Evolutionary conservation across 2,888 invertebrate genomes (phyloP), one percentile per base, ranked within the genome.

Genomic region (Fragum whitleyi): DNA sequence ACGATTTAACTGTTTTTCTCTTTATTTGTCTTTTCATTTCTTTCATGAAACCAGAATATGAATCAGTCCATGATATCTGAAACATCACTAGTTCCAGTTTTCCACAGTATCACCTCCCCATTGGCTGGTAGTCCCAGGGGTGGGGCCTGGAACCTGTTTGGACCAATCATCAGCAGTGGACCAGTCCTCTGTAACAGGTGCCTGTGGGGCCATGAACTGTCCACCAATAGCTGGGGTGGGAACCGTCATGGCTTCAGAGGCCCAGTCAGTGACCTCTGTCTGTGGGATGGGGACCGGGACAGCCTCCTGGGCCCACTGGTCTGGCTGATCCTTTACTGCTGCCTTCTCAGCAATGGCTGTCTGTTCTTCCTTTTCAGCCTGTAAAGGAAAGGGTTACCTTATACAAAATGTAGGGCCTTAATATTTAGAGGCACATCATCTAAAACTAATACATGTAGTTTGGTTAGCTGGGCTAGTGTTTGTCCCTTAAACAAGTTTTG

Each of bases 291-390:
- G 75, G 59, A 77, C 69, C 39, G 85, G 79, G 28, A 77, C 86
- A 51, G 84, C 86, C 19, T 79, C 86, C 16, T 87, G 85, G n/a
- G 87, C 85, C 90, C 91, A 90, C 42, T 86, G 86, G 67, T 91
- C 92, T 28, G 85, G 67, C 77, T 82, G 74, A 51, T 89, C 90
- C 75, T 90, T 87, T 14, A 86, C 87, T 55, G 90, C 88, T 23
- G 91, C 90, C 73, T 91, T 91, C 73, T 92, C 92, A 59, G 86
- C 74, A 32, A 85, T 82, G 32, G 92, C 92, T 16, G 89, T 91
- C 76, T 97, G 97, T 94, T 98, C 98, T 92, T 98, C 98, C 95
- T 98, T 98, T 94, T 98, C 98, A 88, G 97, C 97, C 95, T 95
- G 83, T 2, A 87, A 86, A 74, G 75, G 68, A 9, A 36, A 36